Evolutionary conservation across 1,140 invertebrate genomes (phyloP).

Genomic region (Zaprionus camerounensis): DNA sequence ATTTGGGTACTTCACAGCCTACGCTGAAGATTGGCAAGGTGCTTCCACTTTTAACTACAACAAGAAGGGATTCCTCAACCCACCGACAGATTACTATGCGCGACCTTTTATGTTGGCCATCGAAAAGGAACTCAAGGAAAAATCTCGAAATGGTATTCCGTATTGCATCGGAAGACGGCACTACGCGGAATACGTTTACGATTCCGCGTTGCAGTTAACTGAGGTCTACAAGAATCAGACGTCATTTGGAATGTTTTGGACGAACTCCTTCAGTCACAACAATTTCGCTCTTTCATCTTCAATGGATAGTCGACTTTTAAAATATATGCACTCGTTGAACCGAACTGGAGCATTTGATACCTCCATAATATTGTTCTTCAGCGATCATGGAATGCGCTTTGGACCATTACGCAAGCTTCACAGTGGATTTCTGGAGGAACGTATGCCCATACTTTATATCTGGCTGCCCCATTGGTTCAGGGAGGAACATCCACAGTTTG

Average conservation of each 20-base stretch:
- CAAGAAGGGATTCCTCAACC: conserved; percentile 90
- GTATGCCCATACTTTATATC: conserved; percentile 93
- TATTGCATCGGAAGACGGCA: conserved; percentile 87
- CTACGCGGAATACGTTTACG: conserved; percentile 86
- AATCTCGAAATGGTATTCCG: conserved; percentile 51
- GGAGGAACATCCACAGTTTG: conserved; percentile 87
- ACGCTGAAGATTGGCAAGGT: conserved; percentile 90
- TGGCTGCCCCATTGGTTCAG: conserved; percentile 90
- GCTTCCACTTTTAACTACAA: conserved; percentile 92
- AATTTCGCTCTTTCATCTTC: conserved; percentile 88
- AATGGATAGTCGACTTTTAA: conserved; percentile 87
- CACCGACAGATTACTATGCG: conserved; percentile 93
- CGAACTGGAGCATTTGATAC: conserved; percentile 87
- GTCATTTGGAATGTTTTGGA: conserved; percentile 92
- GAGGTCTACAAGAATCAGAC: conserved; percentile 74
- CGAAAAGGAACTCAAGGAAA: conserved; percentile 84
- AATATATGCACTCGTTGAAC: conserved; percentile 87
- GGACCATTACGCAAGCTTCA: conserved; percentile 88
- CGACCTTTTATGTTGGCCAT: conserved; percentile 89
- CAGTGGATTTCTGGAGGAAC: conserved; percentile 94
- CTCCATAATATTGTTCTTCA: conserved; percentile 91
- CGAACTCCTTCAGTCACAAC: conserved; percentile 91
- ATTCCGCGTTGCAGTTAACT: conserved; percentile 86
- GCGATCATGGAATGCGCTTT: conserved; percentile 97
- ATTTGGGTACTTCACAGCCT: conserved; percentile 90